A percentile compares a stretch with the other conserved stretches of the same genome.
These are phyloP conservation scores for Helicoverpa assulta DNA, from an alignment of 2,888 invertebrate species.

Conservation along the genomic window DNA sequence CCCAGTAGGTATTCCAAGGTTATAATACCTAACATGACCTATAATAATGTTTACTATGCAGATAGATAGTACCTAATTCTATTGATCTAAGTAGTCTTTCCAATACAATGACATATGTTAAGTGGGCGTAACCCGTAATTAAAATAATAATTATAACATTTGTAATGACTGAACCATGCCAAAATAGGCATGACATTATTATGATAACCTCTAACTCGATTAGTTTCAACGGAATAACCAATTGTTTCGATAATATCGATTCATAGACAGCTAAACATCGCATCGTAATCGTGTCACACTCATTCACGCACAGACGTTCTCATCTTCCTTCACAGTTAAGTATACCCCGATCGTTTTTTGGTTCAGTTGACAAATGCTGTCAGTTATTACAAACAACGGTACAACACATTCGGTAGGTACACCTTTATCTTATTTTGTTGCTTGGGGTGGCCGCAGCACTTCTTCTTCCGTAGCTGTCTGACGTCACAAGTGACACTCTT, in stretches of 20 bases:
- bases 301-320: too few species aligned
- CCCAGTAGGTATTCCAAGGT: constrained; percentile 10
- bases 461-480: too few species aligned
- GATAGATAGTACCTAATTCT: constrained; percentile 6
- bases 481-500: too few species aligned
- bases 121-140: constrained; percentile 21
- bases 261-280: neutral
- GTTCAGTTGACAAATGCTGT: too few species aligned
- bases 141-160: constrained; percentile 4
- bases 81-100: constrained; percentile 3
- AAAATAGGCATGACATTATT: constrained; percentile 36
- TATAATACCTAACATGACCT: neutral
- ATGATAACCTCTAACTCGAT: constrained; percentile 48
- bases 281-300: too few species aligned
- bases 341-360: too few species aligned
- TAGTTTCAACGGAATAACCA: constrained; percentile 23
- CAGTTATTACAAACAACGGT: too few species aligned
- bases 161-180: constrained; percentile 10
- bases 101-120: constrained; percentile 4
- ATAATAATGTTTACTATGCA: neutral
- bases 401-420: too few species aligned
- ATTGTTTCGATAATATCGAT: constrained; percentile 42
- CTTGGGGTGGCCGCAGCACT: too few species aligned
- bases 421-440: too few species aligned
- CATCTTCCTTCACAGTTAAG: too few species aligned